Base-by-base conservation (phyloP, 2,797 vertebrate genomes). In the Tragelaphus oryx region DNA sequence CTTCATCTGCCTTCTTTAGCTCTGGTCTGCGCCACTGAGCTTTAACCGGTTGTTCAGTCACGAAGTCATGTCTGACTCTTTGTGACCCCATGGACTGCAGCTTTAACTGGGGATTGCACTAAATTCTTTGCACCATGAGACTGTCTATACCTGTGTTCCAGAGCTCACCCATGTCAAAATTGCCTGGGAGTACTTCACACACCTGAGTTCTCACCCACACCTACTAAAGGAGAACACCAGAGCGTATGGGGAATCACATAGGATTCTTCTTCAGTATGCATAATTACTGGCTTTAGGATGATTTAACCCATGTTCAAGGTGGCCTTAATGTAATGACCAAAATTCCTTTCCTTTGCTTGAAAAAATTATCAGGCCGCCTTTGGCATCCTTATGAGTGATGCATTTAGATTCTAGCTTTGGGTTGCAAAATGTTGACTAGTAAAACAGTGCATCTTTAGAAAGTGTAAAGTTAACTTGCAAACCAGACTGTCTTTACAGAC, bases 361-460 rank as follows among this genome's bases (percentile, higher is more conserved):
- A 17, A 78, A 95, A 76, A 30, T 80, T 86, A 80, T 89, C n/a
- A 74, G 46, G 78, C 41, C 12, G 16, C 41, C 57, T 57, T 18
- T 79, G 46, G 22, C 28, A 87, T 60, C 24, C 17, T 87, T 85
- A 33, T 20, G 50, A 6, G 76, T 16, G 57, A 87, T 59, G 48
- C 28, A 37, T 80, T 91, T 83, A 71, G 30, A 89, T n/a, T 80
- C 18, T 55, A 65, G 62, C 22, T 81, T 79, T 81, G 30, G 65
- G 71, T n/a, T 88, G 18, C 76, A 84, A 90, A 76, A 80, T 91
- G 59, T 57, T 88, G 62, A 84, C 5, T 57, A 83, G 46, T 65
- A 48, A 93, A 92, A 57, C 30, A 55, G 50, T 52, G 10, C 46
- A 87, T 41, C 46, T 71, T 90, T 20, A 87, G 33, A 88, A 46